Conservation (phyloP, 2,888 invertebrate species). For the Nasonovia ribisnigri region DNA sequence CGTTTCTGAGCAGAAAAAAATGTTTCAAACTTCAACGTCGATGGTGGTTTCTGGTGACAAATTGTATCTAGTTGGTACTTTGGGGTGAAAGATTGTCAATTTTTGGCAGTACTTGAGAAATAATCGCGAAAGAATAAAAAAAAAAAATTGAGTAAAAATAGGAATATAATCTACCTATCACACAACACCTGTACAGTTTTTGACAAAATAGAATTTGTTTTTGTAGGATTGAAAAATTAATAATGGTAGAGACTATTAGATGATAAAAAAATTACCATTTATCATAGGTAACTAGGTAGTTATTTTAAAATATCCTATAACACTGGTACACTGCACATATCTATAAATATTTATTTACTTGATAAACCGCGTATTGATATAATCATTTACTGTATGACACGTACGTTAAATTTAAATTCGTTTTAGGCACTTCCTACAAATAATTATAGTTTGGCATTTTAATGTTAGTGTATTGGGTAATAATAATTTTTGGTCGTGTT, state of each 20-base stretch:
- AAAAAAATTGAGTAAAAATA: background rate
- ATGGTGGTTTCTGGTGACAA: background rate
- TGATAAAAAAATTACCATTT: background rate
- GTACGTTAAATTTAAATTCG: background rate
- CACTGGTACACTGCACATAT: no score
- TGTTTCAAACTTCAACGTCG: background rate
- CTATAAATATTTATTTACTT: background rate
- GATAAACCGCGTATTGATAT: background rate
- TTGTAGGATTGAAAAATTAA: background rate
- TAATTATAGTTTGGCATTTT: background rate
- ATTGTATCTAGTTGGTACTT: background rate
- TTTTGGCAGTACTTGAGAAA: background rate
- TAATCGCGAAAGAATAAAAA: background rate
- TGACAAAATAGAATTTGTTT: background rate
- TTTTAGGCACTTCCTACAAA: background rate
- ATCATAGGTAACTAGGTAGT: background rate
- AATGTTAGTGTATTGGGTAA: background rate
- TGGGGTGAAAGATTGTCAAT: background rate
- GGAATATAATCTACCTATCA: background rate
- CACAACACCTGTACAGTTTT: background rate
- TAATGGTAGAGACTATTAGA: background rate
- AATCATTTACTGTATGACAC: background rate
- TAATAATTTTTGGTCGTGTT: background rate
- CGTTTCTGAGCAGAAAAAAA: background rate
- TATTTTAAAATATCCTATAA: background rate